Conservation (phyloP, 2,888 invertebrate genomes). For the Sinopyrophorus schimmeli region DNA sequence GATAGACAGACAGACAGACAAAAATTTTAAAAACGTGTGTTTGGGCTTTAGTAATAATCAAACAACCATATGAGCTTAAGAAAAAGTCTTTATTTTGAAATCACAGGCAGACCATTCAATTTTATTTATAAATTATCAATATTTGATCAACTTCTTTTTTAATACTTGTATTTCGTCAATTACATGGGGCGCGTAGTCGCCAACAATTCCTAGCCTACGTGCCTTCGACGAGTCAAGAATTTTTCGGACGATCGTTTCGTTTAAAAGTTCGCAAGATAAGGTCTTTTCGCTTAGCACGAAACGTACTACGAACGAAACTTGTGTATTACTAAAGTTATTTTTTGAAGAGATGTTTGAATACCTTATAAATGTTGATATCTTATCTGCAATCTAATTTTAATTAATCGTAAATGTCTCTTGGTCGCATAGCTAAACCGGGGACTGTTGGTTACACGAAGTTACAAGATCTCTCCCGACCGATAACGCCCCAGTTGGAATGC, state of each 20-base stretch:
- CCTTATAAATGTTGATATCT: conserved; percentile 39
- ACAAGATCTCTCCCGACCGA: conserved; percentile 46
- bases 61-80: too few species aligned
- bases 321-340: conserved; percentile 19
- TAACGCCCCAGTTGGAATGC: conserved; percentile 47
- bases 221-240: conserved; percentile 9
- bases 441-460: conserved; percentile 42
- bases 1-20: too few species aligned
- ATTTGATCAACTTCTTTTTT: too few species aligned
- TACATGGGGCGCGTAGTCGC: too few species aligned
- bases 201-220: too few species aligned
- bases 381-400: conserved; percentile 52
- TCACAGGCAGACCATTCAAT: too few species aligned
- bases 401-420: conserved; percentile 51
- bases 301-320: conserved; percentile 11
- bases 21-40: too few species aligned
- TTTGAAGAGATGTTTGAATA: conserved; percentile 28
- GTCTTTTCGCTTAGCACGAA: conserved; percentile 14
- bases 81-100: too few species aligned
- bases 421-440: conserved; percentile 46
- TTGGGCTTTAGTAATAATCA: too few species aligned
- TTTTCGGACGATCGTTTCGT: conserved; percentile 9
- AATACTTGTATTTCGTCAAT: too few species aligned
- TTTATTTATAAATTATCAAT: too few species aligned
- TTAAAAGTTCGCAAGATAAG: conserved; percentile 9